Evolutionary conservation across 2,797 vertebrate genomes (phyloP), one percentile per base, ranked within the genome.

Genomic region (Oceanodroma leucorhoa): DNA sequence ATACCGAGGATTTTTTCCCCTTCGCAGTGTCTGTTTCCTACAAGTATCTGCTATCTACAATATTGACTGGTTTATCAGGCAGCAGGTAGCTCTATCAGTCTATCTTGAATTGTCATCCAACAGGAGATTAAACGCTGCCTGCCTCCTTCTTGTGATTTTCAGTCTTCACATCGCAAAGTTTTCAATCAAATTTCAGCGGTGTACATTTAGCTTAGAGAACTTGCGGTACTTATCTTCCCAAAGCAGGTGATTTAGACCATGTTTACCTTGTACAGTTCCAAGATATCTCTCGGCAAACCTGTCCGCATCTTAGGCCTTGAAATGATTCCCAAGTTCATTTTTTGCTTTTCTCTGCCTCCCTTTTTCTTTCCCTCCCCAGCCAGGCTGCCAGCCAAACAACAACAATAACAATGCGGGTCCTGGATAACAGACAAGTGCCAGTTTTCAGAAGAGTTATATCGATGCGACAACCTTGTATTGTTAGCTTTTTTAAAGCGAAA

Each of bases 61-160:
- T 97, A 96, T 96, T 97, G 97, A 98, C 97, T 97, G 90, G 88
- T 94, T 97, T 97, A 97, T 98, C 97, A 82, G 96, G 94, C 77
- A 38, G 94, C 92, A 93, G 95, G 95, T 95, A 93, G 97, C 97
- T 96, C 95, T 94, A 97, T 98, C 97, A 51, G 96, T 95, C 94
- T 96, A 97, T 97, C 97, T 97, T 50, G 94, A 96, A 92, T 93
- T 96, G 97, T 97, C 98, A 97, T 95, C 97, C 97, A 81, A 76
- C 94, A 89, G 96, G 89, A 98, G 98, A 98, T 97, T 97, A 97
- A 97, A 92, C 0, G 5, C 95, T 83, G 87, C 94, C 96, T 96
- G 97, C 93, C 86, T 96, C 65, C 72, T 97, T n/a, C 95, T 97
- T 88, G 95, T 97, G 97, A 98, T 97, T 97, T 97, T 96, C 92